Evolutionary conservation across 2,113 vertebrate species (phyloP), one percentile per base, ranked within the genome.

Genomic region (Pimephales promelas): DNA sequence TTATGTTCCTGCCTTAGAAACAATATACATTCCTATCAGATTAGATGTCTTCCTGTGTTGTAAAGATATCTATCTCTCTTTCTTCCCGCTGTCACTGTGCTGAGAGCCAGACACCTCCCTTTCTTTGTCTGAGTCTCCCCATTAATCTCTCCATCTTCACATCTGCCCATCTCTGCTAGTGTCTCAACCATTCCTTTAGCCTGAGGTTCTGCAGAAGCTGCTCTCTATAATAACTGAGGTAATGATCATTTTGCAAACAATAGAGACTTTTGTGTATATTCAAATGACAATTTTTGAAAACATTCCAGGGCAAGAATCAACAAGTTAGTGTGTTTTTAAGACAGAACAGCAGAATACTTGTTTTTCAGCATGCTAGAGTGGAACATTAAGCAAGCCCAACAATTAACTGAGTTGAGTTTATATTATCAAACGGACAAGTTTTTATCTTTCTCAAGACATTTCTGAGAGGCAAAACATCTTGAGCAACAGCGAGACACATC

Each of bases 21-120:
- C 54, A 24, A 72, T 47, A 73, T 62, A 77, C 64, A 78, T 84
- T 83, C 62, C 81, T 79, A 14, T 45, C 34, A 26, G 59, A 56
- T 70, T 70, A 81, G 64, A 11, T 54, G 31, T 81, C 79, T 52
- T 70, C 64, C 26, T 72, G 76, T 34, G 40, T 49, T 43, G 52
- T 36, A 76, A 62, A 54, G 43, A 47, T 26, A 10, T 54, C 28
- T 3, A 56, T 57, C 7, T 59, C 66, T 73, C 54, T 71, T 57
- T 86, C 62, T 59, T 34, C 64, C 10, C 10, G 9, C 64, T 71
- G 40, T 66, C 64, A 61, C 24, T 36, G 24, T 57, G 24, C 64
- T 49, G 28, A 40, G 78, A 79, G 43, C 10, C 40, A 2, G 3
- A 81, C 79, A 70, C 52, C 49, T 82, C 61, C 56, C 22, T 61